phyloP scores from a whole-genome alignment of 2,888 invertebrate species.

The Mactromeris polynyma region DNA sequence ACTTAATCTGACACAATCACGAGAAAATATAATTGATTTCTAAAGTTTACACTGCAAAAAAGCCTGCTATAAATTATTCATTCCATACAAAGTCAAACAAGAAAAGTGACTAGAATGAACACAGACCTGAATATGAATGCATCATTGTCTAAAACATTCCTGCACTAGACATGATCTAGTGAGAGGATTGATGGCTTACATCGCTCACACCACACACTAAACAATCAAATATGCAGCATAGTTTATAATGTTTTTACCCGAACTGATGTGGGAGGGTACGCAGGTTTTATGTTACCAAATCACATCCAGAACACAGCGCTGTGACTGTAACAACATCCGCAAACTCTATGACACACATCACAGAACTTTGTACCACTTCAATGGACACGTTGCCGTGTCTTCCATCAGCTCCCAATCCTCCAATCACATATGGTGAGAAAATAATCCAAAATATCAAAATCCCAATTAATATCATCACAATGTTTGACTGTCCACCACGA shows the following conservation, averaged over 20 bases:
- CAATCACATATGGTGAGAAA: background rate
- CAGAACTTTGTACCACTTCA: background rate
- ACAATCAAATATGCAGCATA: background rate
- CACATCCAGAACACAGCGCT: background rate
- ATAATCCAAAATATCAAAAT: background rate
- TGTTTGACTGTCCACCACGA: background rate
- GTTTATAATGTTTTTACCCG: background rate
- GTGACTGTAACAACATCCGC: background rate
- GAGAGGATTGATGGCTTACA: background rate
- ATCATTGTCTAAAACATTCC: background rate
- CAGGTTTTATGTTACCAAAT: no score
- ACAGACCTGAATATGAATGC: background rate
- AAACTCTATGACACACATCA: background rate
- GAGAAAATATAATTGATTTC: background rate
- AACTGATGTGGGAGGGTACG: no score
- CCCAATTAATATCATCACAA: conserved; percentile 12
- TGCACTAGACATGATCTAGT: background rate
- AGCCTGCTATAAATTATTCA: background rate
- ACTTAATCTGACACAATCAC: background rate
- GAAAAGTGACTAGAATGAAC: background rate
- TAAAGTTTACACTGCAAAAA: background rate
- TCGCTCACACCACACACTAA: background rate
- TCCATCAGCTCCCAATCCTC: no score
- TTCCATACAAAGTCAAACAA: background rate
- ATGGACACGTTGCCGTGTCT: no score